Evolutionary conservation across 1,140 invertebrate genomes (phyloP).

Genomic region (Nixonia krombeini): DNA sequence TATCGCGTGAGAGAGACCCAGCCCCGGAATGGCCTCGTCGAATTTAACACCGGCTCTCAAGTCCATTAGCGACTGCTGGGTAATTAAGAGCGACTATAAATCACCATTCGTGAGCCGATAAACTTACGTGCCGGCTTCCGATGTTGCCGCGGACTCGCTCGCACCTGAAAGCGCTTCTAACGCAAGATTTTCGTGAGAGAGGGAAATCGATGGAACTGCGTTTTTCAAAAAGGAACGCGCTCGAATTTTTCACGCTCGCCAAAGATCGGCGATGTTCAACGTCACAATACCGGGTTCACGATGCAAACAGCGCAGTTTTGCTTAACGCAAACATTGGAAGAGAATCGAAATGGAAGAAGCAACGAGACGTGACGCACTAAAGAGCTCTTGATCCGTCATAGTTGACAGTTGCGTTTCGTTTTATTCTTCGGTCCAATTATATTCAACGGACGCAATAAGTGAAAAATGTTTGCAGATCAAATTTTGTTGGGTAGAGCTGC

Average conservation of each 20-base stretch:
- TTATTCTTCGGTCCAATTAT: no score
- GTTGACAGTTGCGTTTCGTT: no score
- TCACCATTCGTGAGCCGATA: constrained; percentile 49
- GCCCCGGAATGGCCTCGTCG: constrained; percentile 31
- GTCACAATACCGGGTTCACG: no score
- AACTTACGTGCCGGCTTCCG: constrained; percentile 34
- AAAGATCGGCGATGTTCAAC: no score
- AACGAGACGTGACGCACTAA: no score
- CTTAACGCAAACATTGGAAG: no score
- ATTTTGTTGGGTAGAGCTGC: not conserved
- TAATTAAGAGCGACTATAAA: constrained; percentile 56
- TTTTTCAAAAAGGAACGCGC: no score
- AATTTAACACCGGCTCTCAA: constrained; percentile 49
- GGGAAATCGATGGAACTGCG: not conserved
- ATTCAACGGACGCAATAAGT: no score
- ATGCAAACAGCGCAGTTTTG: no score
- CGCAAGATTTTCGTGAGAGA: not conserved
- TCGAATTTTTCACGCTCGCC: no score
- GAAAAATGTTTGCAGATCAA: constrained; percentile 1
- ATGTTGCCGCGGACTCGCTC: constrained; percentile 15
- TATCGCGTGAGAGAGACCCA: constrained; percentile 23
- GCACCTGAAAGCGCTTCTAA: constrained; percentile 12
- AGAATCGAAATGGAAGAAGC: no score
- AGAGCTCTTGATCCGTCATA: no score
- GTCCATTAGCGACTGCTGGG: constrained; percentile 54